Evolutionary conservation across 2,113 vertebrate genomes (phyloP).

Genomic region (Corynorhinus townsendii): DNA sequence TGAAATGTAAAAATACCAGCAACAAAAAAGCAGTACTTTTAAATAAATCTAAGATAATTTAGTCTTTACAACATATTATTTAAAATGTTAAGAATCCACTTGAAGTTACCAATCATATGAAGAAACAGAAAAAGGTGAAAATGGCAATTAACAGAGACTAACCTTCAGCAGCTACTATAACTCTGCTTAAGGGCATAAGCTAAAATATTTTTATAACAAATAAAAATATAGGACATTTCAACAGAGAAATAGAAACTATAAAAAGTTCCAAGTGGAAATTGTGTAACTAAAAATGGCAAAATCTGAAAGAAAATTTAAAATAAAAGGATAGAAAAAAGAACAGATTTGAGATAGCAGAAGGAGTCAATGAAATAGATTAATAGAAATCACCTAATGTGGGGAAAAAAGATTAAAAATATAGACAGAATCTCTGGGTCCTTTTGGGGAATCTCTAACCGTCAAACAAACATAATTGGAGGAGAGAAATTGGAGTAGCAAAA

Average conservation of each 20-base stretch:
- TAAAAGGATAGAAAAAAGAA: neutral
- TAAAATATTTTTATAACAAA: neutral
- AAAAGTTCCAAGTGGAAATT: neutral
- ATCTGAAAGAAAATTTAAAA: neutral
- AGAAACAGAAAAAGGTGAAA: neutral
- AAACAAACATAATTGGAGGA: neutral
- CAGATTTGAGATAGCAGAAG: neutral
- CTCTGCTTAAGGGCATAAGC: neutral
- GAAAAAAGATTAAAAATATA: neutral
- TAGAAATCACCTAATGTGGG: neutral
- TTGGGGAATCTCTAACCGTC: neutral
- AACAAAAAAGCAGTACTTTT: neutral
- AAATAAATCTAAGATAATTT: neutral
- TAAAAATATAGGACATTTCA: neutral
- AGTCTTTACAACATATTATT: neutral
- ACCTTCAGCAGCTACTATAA: neutral
- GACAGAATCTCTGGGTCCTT: neutral
- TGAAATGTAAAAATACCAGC: neutral
- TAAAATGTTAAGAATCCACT: neutral
- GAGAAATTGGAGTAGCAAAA: neutral
- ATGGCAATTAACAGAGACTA: neutral
- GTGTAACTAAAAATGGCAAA: neutral
- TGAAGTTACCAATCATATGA: neutral
- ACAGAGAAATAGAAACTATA: neutral
- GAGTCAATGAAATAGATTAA: neutral